These are phyloP conservation scores for Cheilosia soror DNA, from an alignment of 2,888 invertebrate genomes.

Conservation along the genomic window DNA sequence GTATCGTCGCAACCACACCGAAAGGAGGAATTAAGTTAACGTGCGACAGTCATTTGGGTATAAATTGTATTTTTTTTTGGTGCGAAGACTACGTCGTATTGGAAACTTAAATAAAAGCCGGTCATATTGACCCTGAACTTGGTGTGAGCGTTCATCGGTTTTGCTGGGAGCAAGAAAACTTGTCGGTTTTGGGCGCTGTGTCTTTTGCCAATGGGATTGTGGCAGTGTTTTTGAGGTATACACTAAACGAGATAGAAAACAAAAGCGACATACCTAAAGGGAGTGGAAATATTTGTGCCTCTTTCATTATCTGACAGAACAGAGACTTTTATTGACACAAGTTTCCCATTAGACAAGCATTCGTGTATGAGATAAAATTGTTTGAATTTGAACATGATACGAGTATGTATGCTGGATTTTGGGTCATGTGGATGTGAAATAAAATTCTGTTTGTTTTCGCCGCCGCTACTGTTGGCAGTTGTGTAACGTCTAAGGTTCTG, in stretches of 20 bases:
- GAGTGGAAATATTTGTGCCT: background rate
- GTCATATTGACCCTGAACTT: conserved; percentile 69
- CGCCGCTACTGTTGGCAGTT: conserved; percentile 3
- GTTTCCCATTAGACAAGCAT: conserved; percentile 60
- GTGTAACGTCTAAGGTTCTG: conserved; percentile 51
- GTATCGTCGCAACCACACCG: background rate
- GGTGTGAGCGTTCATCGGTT: conserved; percentile 30
- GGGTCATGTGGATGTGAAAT: conserved; percentile 59
- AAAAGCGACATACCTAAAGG: conserved; percentile 9
- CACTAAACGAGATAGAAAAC: conserved; percentile 12
- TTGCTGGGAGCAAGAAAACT: conserved; percentile 32
- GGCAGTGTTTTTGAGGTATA: background rate
- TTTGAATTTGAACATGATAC: conserved; percentile 57
- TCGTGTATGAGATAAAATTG: conserved; percentile 53
- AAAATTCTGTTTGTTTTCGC: conserved; percentile 23
- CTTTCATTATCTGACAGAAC: conserved; percentile 22
- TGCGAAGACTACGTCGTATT: conserved; percentile 43
- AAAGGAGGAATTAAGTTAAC: conserved; percentile 32
- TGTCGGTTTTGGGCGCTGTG: background rate
- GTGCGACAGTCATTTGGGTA: conserved; percentile 17
- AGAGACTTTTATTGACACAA: conserved; percentile 64
- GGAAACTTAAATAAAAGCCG: conserved; percentile 52
- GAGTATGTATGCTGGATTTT: conserved; percentile 16
- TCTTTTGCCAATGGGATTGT: background rate
- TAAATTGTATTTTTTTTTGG: conserved; percentile 51